Conservation (phyloP, 2,797 vertebrate genomes). For the Halcyon smyrnensis region DNA sequence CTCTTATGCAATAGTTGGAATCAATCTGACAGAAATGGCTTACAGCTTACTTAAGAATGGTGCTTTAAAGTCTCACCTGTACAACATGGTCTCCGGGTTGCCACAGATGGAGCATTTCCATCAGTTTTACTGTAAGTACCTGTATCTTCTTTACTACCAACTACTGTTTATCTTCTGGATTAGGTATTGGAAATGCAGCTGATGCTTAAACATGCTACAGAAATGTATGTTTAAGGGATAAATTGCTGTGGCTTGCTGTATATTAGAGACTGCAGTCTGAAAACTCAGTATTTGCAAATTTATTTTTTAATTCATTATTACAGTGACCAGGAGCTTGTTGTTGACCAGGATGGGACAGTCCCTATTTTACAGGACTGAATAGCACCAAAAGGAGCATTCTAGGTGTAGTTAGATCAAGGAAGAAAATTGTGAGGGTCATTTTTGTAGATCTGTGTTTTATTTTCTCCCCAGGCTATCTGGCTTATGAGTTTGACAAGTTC, state of each 20-base stretch:
- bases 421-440: background rate
- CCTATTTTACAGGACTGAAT: background rate
- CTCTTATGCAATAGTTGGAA: constrained; percentile 98
- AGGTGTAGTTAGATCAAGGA: background rate
- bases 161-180: background rate
- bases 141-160: background rate
- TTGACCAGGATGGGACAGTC: background rate
- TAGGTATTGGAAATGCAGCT: background rate
- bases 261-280: background rate
- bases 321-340: background rate
- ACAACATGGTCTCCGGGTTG: constrained; percentile 85
- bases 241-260: background rate
- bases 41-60: constrained; percentile 93
- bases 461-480: constrained; percentile 89
- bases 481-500: constrained; percentile 96
- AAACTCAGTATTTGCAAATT: background rate
- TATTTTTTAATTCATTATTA: background rate
- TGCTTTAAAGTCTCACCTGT: constrained; percentile 91
- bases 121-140: constrained; percentile 93
- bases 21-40: constrained; percentile 98
- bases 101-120: constrained; percentile 91
- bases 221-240: background rate
- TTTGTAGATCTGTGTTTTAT: background rate
- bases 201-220: background rate
- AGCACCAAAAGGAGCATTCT: background rate